Base-by-base conservation (phyloP, 2,113 vertebrate species). In the Pelvicachromis taeniatus region DNA sequence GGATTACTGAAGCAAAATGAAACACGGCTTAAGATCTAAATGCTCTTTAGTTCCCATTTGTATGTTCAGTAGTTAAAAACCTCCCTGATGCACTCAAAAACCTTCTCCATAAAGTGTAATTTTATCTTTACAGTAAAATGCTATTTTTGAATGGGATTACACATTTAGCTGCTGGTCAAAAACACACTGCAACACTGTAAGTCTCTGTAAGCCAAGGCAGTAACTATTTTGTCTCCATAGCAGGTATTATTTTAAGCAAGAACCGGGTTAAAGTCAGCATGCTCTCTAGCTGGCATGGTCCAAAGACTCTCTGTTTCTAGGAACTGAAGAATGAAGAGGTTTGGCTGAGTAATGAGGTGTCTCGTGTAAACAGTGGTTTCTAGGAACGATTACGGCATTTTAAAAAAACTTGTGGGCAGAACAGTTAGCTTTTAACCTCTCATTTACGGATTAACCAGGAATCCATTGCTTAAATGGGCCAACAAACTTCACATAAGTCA, bases 371-470 rank as follows among this genome's bases (percentile, higher is more conserved):
- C 29, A 75, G 73, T 8, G 21, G 79, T 89, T 92, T 92, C 88
- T 77, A 85, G 65, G 87, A 91, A 91, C 1, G 9, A 53, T 59
- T 53, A 29, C 2, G 17, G 6, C 5, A 63, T n/a, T 65, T 45
- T 0, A 5, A 78, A 61, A 56, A 80, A 26, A 7, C 10, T 58
- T 6, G 38, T 26, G 68, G 88, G 81, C 58, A 12, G 54, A 16
- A n/a, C 3, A 6, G 78, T 65, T 77, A 83, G 77, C 81, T 86
- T 88, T 86, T 17, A 85, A 83, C 79, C 73, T 59, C 70, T 84
- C 63, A 89, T 92, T 92, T 85, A 12, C 16, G 59, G 93, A 91
- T 94, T 85, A 85, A 61, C 77, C 52, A 55, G 83, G 75, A 90
- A 79, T 91, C 33, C 58, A 17, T 29, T 73, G 31, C 45, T 75